Base-by-base conservation (phyloP, 2,888 invertebrate genomes). In the Euplagia quadripunctaria region DNA sequence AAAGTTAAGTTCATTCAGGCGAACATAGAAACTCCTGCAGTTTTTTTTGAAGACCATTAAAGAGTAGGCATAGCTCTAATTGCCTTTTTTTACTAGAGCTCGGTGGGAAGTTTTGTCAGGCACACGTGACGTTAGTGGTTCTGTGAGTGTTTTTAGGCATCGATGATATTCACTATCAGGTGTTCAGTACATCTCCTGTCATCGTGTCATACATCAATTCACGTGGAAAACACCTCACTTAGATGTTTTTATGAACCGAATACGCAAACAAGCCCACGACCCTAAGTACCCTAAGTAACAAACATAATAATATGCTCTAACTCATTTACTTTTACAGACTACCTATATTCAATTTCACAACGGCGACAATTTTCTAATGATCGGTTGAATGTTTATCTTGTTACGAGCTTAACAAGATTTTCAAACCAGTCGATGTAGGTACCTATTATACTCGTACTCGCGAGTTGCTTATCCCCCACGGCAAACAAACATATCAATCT, bases 401-500 rank as follows among this genome's bases (percentile, higher is more conserved):
- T 58, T 58, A 58, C 12, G 58, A 20, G 58, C 58, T 58, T 20
- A 58, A 58, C 58, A 20, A 58, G 11, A 55, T 58, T 58, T 20
- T 12, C 46, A 65, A 14, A 46, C 46, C 65, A 46, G 65, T 46
- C 41, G 31, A 61, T 55, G n/a, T 42, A 42, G 55, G 61, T 31
- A 41, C 3, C n/a, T 49, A 66, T 66, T 16, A 66, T 31, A 31
- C 11, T 7, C 12, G 42, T 4, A 41, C 67, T 5, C 52, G n/a
- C 68, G 3, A 12, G 31, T 14, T 31, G 61, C 61, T 61, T 20
- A 7, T 61, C 20, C 43, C n/a, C 31, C n/a, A 17, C 64, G 41
- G 63, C 64, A 46, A 52, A 43, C 68, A 68, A 64, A 66, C 67
- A 67, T 51, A 65, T 71, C 65, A 52, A 58, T 52, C 71, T 61